Evolutionary conservation across 2,113 vertebrate species (phyloP), one percentile per base, ranked within the genome.

Genomic region (Oreochromis niloticus): DNA sequence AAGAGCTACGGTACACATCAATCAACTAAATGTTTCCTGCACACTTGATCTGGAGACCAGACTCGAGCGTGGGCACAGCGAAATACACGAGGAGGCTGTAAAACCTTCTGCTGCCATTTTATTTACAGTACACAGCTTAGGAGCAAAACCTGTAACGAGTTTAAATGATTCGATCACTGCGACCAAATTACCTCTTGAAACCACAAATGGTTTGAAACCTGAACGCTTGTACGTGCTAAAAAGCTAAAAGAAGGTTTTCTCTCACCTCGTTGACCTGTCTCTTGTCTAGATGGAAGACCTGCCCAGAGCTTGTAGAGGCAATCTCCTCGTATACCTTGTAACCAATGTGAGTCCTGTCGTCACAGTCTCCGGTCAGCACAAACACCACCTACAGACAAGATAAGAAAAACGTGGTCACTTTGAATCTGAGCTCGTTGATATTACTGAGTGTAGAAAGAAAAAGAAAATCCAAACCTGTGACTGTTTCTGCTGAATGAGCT

Each of bases 301-400:
- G 99, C 34, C 99, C 99, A 59, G 99, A 99, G 93, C 99, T 99
- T 12, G 99, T 99, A 10, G 99, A 99, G 41, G 99, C 99, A 19
- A 99, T 99, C 96, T 99, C 99, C 95, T 99, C 99, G 43, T 99
- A 99, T 19, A 96, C 98, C 89, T 98, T 99, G 93, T 99, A 99
- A 86, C 99, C 98, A 7, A 98, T 94, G 80, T 99, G 99, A 63
- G 89, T 92, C 89, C 98, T 96, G 83, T 99, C 99, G 94, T 99
- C 99, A 89, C 99, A 99, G 94, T 99, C 99, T 66, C 99, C 99
- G 7, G 98, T 99, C 87, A 99, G 95, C 88, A 99, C 99, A 96
- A 99, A 99, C 9, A 99, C 99, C 86, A 99, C 98, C 98, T 99
- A 83, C 75, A 91, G 13, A 68, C 24, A 84, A 6, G 73, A 6